Conservation (phyloP, 2,113 vertebrate genomes). For the Salvelinus namaycush region DNA sequence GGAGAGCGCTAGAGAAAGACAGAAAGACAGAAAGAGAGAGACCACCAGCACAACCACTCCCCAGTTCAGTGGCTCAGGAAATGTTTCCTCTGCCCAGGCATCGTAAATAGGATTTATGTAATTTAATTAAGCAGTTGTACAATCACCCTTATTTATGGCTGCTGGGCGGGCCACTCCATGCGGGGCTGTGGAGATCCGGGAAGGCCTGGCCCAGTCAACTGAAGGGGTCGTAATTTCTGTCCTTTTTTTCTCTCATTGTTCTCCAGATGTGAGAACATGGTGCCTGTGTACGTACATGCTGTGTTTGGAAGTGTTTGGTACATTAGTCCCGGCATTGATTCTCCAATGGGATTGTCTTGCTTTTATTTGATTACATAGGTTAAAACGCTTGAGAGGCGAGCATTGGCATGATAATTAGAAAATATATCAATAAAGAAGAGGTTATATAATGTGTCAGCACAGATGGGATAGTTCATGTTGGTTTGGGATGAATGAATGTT, state of each 20-base stretch:
- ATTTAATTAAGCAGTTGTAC: conserved; percentile 78
- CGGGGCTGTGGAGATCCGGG: conserved; percentile 46
- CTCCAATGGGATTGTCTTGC: neutral
- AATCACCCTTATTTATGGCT: conserved; percentile 76
- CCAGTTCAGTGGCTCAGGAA: conserved; percentile 41
- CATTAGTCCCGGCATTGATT: conserved; percentile 24
- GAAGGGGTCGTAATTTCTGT: conserved; percentile 60
- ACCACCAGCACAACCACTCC: neutral
- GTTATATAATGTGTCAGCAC: neutral
- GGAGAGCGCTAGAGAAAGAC: neutral
- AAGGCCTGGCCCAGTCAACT: conserved; percentile 35
- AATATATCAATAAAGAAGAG: neutral
- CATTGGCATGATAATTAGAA: neutral
- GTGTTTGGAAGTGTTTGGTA: conserved; percentile 19
- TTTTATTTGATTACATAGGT: neutral
- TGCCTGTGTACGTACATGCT: conserved; percentile 26
- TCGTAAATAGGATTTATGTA: conserved; percentile 76
- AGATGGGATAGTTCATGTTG: neutral
- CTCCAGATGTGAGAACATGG: conserved; percentile 42
- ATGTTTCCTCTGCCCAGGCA: conserved; percentile 38
- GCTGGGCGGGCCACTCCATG: conserved; percentile 28
- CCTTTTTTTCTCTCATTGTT: conserved; percentile 54
- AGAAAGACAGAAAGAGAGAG: neutral
- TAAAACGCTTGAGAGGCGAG: neutral
- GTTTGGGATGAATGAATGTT: neutral